Base-by-base conservation (phyloP, 2,888 invertebrate species). In the Tenthredo mesomela region DNA sequence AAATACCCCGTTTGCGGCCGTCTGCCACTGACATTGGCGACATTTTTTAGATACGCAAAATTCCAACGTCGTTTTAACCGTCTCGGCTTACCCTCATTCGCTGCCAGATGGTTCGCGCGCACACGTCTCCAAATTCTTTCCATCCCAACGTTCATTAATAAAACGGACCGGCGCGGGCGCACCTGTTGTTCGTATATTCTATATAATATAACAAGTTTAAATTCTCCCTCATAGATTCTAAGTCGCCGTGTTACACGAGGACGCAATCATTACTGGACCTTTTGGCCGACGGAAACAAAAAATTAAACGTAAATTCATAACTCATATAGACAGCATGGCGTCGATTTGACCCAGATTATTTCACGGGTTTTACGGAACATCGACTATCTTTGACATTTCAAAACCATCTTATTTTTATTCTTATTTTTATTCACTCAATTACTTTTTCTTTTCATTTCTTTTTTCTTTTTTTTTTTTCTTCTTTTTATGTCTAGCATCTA, bases 1-100 rank as follows among this genome's bases (percentile, higher is more conserved):
- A 89, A 88, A 89, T 89, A 88, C 71, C 47, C 86, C 40, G n/a
- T 67, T 50, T 80, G 84, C 85, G 84, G 75, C 77, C 85, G 85
- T 85, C 85, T 87, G 86, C 84, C 87, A 86, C 85, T 88, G 89
- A 88, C 88, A 89, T 90, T 89, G 88, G 87, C 87, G 88, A 87
- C 87, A 90, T 90, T 90, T 90, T 90, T 89, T 85, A 89, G 88
- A 90, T 89, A 89, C 89, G 85, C 87, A 84, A 88, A 89, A 90
- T 89, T 87, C 87, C 87, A 85, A 85, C 87, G 85, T 82, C 77
- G 73, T 70, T 67, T 78, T 47, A 83, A 85, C 85, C 87, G 85
- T 84, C 86, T 78, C 86, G 85, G 84, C 85, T 82, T 78, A 78
- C 65, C 78, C 84, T 67, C 37, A 50, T 43, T 73, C 65, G 25